phyloP scores from a whole-genome alignment of 23 tunicate species.

The Styela clava region DNA sequence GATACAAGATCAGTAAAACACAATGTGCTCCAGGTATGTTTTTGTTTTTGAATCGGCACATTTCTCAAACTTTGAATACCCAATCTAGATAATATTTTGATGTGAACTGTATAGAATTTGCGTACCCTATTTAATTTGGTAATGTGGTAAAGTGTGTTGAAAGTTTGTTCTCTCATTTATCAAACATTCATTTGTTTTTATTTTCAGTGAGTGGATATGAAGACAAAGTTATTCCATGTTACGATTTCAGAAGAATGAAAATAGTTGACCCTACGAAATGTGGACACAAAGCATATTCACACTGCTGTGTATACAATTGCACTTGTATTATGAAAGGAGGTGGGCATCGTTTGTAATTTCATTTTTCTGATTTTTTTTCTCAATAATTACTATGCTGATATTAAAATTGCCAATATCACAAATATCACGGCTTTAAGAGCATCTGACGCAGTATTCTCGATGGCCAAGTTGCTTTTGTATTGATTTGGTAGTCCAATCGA shows the following conservation, averaged over 20 bases:
- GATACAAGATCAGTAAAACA: slow-evolving; percentile 1
- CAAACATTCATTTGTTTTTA: neutral
- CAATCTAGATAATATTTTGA: too few relatives aligned
- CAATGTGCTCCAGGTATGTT: slow-evolving; percentile 16
- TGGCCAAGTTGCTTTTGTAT: too few relatives aligned
- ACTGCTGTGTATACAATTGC: slow-evolving; percentile 16
- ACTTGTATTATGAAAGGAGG: slow-evolving; percentile 19
- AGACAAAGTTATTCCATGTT: slow-evolving; percentile 21
- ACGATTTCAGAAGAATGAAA: slow-evolving; percentile 12
- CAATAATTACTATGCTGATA: too few relatives aligned
- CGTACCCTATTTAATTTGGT: too few relatives aligned
- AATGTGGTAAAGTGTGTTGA: too few relatives aligned
- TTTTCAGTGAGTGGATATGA: slow-evolving; percentile 7
- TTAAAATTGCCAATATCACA: too few relatives aligned
- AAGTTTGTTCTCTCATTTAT: neutral
- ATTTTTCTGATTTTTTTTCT: too few relatives aligned
- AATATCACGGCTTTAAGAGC: too few relatives aligned
- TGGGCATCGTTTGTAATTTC: neutral
- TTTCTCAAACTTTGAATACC: too few relatives aligned
- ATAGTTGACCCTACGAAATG: neutral
- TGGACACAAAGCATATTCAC: neutral
- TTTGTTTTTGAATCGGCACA: neutral
- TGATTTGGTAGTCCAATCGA: too few relatives aligned
- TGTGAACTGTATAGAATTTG: too few relatives aligned
- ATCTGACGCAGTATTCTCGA: too few relatives aligned